phyloP scores from a whole-genome alignment of 2,888 invertebrate genomes.

The Trissolcus japonicus region DNA sequence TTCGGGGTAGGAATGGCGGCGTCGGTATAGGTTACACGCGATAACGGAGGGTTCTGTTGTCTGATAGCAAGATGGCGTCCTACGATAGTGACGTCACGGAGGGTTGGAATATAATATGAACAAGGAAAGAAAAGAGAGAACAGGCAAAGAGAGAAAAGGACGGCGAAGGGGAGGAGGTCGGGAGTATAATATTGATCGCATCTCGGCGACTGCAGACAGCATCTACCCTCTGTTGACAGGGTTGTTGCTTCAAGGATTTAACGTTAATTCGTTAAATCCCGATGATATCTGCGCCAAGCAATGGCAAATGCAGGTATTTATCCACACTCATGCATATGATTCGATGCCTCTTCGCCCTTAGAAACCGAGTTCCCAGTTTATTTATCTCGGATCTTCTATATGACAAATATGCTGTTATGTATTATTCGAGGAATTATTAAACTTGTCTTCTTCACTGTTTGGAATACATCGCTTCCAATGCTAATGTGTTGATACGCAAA shows the following conservation, averaged over 20 bases:
- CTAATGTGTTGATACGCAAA: constrained; percentile 24
- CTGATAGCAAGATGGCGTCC: constrained; percentile 76
- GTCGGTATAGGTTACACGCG: constrained; percentile 60
- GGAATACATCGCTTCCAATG: constrained; percentile 28
- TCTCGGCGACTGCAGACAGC: constrained; percentile 75
- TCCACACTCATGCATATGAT: constrained; percentile 56
- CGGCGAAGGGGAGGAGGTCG: constrained; percentile 55
- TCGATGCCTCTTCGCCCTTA: constrained; percentile 36
- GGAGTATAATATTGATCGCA: constrained; percentile 75
- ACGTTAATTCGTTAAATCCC: constrained; percentile 65
- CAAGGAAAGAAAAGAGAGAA: constrained; percentile 47
- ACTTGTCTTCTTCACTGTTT: constrained; percentile 20
- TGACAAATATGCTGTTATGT: constrained; percentile 39
- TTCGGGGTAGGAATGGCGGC: constrained; percentile 44
- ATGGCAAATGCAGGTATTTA: constrained; percentile 55
- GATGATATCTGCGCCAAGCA: constrained; percentile 54
- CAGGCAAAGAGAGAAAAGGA: constrained; percentile 17
- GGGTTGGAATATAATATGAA: constrained; percentile 56
- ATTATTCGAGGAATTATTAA: constrained; percentile 39
- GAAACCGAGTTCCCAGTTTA: constrained; percentile 30
- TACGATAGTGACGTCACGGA: constrained; percentile 74
- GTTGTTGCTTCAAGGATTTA: constrained; percentile 73
- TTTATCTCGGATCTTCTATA: constrained; percentile 48
- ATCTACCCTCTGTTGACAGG: constrained; percentile 75
- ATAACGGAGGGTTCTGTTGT: constrained; percentile 74